Evolutionary conservation across 1,140 invertebrate genomes (phyloP).

Genomic region (Tetraneura akinire): DNA sequence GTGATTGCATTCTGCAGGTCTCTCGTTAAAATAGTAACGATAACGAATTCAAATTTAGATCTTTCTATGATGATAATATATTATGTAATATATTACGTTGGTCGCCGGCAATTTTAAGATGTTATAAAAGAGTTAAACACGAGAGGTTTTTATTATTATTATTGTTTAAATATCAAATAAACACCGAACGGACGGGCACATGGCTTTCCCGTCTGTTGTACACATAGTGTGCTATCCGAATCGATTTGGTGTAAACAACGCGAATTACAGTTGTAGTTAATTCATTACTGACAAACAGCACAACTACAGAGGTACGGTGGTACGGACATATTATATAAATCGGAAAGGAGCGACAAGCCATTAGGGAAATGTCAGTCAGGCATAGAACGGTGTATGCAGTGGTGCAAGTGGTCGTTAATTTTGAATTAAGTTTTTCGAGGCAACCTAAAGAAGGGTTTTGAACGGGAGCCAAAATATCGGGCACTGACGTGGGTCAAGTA

Average conservation of each 20-base stretch:
- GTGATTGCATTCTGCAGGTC: not conserved
- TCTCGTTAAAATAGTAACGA: not conserved
- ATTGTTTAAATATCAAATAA: constrained; percentile 23
- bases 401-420: constrained; percentile 29
- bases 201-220: not conserved
- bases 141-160: not conserved
- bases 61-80: not conserved
- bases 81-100: not conserved
- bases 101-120: not conserved
- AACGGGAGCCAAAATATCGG: constrained; percentile 49
- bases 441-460: constrained; percentile 33
- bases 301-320: not conserved
- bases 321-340: not conserved
- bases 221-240: not conserved
- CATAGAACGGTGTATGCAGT: not conserved
- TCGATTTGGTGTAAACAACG: constrained; percentile 24
- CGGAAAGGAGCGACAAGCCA: constrained; percentile 41
- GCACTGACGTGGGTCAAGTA: constrained; percentile 45
- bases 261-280: constrained; percentile 38
- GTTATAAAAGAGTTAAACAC: not conserved
- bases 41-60: not conserved
- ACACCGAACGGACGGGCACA: not conserved
- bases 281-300: constrained; percentile 37
- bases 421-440: constrained; percentile 35
- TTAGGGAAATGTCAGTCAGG: constrained; percentile 49